Evolutionary conservation across 2,888 invertebrate species (phyloP).

Genomic region (Flexamia atlantica): DNA sequence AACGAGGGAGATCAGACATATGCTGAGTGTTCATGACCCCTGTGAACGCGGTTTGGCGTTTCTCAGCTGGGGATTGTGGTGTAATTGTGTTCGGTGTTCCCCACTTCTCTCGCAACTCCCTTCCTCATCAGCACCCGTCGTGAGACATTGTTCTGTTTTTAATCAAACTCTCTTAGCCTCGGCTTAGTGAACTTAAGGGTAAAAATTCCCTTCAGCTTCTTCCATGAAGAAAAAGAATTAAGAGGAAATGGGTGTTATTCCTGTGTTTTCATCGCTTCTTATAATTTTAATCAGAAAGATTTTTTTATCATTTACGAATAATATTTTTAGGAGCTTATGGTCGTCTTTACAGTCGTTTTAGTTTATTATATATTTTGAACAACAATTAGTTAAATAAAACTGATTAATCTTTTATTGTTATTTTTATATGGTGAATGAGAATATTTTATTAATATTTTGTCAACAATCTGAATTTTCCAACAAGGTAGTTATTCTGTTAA

Average conservation of each 20-base stretch:
- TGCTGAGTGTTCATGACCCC: background rate
- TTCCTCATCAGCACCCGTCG: conserved; percentile 33
- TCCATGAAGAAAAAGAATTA: background rate
- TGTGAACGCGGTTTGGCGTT: background rate
- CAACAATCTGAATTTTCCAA: no score
- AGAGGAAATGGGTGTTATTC: background rate
- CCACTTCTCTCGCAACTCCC: conserved; percentile 11
- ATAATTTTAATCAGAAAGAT: background rate
- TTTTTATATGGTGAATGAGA: no score
- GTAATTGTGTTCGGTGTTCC: conserved; percentile 15
- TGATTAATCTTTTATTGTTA: no score
- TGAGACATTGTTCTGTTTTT: conserved; percentile 45
- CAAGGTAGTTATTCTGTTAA: no score
- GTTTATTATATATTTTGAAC: no score
- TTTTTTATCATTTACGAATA: background rate
- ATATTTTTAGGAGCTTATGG: no score
- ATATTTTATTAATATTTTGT: no score
- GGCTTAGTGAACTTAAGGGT: background rate
- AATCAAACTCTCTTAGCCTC: conserved; percentile 30
- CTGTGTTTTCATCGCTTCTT: background rate
- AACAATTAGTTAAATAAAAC: no score
- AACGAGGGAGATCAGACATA: no score
- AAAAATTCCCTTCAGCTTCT: background rate
- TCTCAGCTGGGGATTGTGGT: conserved; percentile 26
- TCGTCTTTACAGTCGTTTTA: no score